A percentile compares a stretch with the other conserved stretches of the same genome.
Evolutionary conservation across 1,140 invertebrate genomes (phyloP).

Genomic region (Sycophaga agraensis): DNA sequence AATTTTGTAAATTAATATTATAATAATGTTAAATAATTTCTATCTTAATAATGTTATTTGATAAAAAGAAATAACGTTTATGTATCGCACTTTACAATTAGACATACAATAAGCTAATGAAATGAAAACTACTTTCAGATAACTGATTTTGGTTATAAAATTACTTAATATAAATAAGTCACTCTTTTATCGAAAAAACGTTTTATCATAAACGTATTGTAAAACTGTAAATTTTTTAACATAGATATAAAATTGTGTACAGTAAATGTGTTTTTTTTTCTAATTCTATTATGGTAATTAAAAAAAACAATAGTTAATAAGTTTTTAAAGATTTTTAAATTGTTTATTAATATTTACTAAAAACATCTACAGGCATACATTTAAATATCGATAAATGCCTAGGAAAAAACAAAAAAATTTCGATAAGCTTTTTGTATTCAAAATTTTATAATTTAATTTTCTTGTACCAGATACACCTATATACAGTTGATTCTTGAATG

Average conservation of each 20-base stretch:
- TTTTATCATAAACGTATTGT: slow-evolving; percentile 11
- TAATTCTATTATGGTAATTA: background rate
- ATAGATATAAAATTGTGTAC: slow-evolving; percentile 30
- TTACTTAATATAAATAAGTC: no score
- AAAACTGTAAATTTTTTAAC: slow-evolving; percentile 29
- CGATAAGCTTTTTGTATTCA: slow-evolving; percentile 7
- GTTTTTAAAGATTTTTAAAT: slow-evolving; percentile 36
- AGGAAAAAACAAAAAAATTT: slow-evolving; percentile 13
- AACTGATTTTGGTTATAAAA: no score
- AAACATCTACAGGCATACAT: slow-evolving; percentile 18
- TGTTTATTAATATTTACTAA: slow-evolving; percentile 35
- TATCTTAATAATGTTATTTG: background rate
- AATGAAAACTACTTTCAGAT: background rate
- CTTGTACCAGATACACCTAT: slow-evolving; percentile 14
- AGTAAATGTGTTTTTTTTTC: slow-evolving; percentile 21
- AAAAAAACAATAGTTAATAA: slow-evolving; percentile 12
- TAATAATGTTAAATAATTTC: background rate
- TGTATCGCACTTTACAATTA: no score
- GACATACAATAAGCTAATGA: background rate
- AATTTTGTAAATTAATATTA: slow-evolving; percentile 22
- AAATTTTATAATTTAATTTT: slow-evolving; percentile 25
- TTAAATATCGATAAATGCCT: slow-evolving; percentile 5
- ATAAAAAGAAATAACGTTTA: no score
- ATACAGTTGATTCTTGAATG: slow-evolving; percentile 20
- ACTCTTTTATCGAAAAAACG: background rate